phyloP scores from a whole-genome alignment of 2,113 vertebrate species.

The Bufo bufo region DNA sequence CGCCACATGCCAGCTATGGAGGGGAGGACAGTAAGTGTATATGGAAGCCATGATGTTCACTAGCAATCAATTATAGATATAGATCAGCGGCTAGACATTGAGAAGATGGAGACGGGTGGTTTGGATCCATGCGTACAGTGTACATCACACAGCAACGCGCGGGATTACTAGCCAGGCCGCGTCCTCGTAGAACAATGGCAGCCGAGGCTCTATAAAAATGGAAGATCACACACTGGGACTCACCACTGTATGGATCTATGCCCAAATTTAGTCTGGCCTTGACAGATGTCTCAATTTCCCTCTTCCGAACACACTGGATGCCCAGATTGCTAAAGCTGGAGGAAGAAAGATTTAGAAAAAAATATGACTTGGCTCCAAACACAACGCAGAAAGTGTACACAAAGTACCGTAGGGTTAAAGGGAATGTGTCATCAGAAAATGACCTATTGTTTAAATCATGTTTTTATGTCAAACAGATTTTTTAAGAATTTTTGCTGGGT shows the following conservation, averaged over 20 bases:
- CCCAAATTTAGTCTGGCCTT: constrained; percentile 83
- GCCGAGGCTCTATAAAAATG: no score
- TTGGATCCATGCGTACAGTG: no score
- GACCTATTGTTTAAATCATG: no score
- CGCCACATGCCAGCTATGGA: constrained; percentile 84
- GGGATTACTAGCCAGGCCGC: no score
- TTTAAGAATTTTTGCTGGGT: no score
- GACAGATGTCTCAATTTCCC: constrained; percentile 85
- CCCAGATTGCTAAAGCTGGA: constrained; percentile 88
- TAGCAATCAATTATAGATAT: background rate
- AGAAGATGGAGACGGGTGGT: background rate
- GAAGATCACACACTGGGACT: constrained; percentile 29
- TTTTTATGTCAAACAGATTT: no score
- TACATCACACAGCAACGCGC: no score
- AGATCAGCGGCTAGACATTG: background rate
- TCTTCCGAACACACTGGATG: constrained; percentile 91
- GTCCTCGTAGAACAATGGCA: no score
- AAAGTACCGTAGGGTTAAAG: background rate
- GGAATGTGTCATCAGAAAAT: no score
- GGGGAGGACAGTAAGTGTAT: background rate
- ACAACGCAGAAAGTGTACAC: background rate
- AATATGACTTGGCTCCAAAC: background rate
- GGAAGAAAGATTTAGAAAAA: background rate
- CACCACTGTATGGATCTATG: constrained; percentile 90
- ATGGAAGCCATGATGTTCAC: background rate